Percentiles rank a stretch among this genome's conserved stretches.
Conservation (phyloP, 2,113 vertebrate species). For the Erinaceus europaeus region DNA sequence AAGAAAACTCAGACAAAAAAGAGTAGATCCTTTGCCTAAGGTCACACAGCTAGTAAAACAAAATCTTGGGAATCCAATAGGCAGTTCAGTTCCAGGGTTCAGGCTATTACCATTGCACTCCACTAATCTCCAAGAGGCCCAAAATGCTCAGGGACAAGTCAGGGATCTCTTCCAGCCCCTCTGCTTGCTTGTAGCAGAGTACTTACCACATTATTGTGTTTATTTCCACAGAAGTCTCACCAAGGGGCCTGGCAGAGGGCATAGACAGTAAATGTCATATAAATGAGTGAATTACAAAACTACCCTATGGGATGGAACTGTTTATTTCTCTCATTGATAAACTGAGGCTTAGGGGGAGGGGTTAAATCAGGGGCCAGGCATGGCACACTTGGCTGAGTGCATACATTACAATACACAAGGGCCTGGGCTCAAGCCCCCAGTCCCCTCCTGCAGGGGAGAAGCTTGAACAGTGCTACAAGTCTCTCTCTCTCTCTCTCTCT, state of each 20-base stretch:
- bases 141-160: background rate
- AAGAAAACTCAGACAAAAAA: background rate
- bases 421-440: no score
- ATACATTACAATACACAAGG: no score
- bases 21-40: background rate
- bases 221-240: constrained; percentile 34
- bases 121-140: background rate
- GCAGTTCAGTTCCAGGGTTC: background rate
- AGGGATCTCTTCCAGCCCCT: background rate
- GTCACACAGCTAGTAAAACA: background rate
- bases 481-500: no score
- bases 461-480: no score
- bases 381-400: no score
- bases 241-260: background rate
- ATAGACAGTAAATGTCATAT: constrained; percentile 9
- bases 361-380: no score
- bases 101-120: background rate
- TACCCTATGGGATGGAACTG: background rate
- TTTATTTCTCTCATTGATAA: background rate
- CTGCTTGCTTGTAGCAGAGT: background rate
- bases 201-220: background rate
- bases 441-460: no score
- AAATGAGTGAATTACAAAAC: background rate
- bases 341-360: background rate
- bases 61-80: background rate